These are phyloP conservation scores for Meandrusa payeni DNA, from an alignment of 2,888 invertebrate species.

Conservation along the genomic window DNA sequence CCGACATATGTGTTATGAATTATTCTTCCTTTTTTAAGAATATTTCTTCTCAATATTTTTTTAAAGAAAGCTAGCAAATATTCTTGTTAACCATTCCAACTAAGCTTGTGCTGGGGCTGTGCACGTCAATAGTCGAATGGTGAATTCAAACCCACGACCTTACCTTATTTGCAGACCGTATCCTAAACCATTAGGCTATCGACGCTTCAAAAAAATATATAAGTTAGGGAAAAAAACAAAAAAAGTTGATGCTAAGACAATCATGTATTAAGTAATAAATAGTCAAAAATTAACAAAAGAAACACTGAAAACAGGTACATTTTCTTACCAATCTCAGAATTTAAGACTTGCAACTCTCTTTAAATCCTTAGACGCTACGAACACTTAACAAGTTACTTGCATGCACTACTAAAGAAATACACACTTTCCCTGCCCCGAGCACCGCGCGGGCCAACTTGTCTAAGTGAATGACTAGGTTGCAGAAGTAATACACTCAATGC, in stretches of 20 bases:
- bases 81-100: no score
- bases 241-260: slow-evolving; percentile 74
- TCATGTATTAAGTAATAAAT: slow-evolving; percentile 79
- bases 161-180: no score
- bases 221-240: slow-evolving; percentile 41
- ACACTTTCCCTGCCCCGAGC: slow-evolving; percentile 48
- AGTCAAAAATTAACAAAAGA: slow-evolving; percentile 80
- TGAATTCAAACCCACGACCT: no score
- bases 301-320: slow-evolving; percentile 79
- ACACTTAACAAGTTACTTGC: slow-evolving; percentile 77
- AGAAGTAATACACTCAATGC: slow-evolving; percentile 52
- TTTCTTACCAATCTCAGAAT: slow-evolving; percentile 76
- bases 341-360: slow-evolving; percentile 66
- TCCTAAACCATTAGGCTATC: no score
- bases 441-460: slow-evolving; percentile 52
- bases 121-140: no score
- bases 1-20: no score
- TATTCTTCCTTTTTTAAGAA: slow-evolving; percentile 23
- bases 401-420: slow-evolving; percentile 74
- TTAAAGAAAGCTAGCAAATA: no score
- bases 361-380: slow-evolving; percentile 77
- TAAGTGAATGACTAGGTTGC: slow-evolving; percentile 79
- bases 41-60: neutral
- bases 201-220: no score
- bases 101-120: no score